Evolutionary conservation across 2,888 invertebrate genomes (phyloP).

Genomic region (Diplazon laetatorius): DNA sequence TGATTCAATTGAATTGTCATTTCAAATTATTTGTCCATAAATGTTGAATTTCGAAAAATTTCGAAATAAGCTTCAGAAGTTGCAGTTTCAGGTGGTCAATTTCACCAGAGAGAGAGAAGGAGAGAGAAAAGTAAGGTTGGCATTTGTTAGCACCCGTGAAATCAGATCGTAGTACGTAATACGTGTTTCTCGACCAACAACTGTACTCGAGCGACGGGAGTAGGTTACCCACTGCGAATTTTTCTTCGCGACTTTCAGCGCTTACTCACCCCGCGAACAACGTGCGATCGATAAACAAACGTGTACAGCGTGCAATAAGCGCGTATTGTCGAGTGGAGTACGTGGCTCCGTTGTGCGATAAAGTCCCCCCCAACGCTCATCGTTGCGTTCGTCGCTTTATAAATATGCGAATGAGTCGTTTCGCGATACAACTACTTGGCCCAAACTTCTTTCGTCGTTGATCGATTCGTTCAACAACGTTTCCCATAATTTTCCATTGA

Average conservation of each 20-base stretch:
- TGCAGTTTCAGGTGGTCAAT: background rate
- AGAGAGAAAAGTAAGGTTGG: constrained; percentile 20
- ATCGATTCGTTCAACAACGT: constrained; percentile 1
- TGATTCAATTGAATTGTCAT: no score
- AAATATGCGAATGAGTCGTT: constrained; percentile 20
- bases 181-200: constrained; percentile 43
- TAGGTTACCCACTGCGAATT: constrained; percentile 21
- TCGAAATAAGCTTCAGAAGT: no score
- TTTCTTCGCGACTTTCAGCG: constrained; percentile 17
- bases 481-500: constrained; percentile 2
- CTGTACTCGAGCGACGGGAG: constrained; percentile 18
- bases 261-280: constrained; percentile 15
- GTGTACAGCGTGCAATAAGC: constrained; percentile 30
- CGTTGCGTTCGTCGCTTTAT: constrained; percentile 11
- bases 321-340: constrained; percentile 11
- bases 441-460: constrained; percentile 5
- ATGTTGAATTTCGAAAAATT: no score
- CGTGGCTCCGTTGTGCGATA: constrained; percentile 20
- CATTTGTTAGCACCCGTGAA: constrained; percentile 58
- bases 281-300: constrained; percentile 50
- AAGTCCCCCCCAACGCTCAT: background rate
- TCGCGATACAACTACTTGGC: background rate
- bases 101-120: background rate
- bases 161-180: constrained; percentile 39
- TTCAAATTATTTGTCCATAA: no score